Percentiles rank a stretch among this genome's conserved stretches.
phyloP scores from a whole-genome alignment of 2,888 invertebrate species.

The Limnephilus lunatus region DNA sequence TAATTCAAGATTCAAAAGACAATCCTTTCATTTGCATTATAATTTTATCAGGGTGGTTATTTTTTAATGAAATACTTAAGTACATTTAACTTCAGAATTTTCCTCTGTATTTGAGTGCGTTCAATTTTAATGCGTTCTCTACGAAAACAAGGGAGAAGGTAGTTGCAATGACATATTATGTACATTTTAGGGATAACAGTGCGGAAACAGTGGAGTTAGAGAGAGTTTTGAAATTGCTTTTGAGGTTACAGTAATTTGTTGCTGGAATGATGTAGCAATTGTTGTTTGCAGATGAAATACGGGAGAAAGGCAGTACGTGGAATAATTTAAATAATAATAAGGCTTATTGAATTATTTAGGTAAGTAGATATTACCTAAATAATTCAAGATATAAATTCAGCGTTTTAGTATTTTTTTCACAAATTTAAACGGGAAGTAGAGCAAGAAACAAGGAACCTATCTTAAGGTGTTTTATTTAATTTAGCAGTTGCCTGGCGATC shows the following conservation, averaged over 20 bases:
- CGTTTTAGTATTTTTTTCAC: neutral
- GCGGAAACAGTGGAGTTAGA: neutral
- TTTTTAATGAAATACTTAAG: neutral
- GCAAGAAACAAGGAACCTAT: too few species aligned
- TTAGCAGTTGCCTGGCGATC: too few species aligned
- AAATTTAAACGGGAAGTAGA: neutral
- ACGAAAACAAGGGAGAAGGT: neutral
- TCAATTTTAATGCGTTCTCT: too few species aligned
- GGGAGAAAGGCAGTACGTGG: neutral
- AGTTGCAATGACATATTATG: neutral
- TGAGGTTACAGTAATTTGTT: neutral
- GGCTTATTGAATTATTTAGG: too few species aligned
- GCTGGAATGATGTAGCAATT: neutral
- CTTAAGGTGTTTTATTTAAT: too few species aligned
- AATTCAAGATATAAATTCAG: neutral
- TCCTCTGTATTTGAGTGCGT: too few species aligned
- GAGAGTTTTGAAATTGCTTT: neutral
- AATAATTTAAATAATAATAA: neutral
- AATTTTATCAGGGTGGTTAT: neutral
- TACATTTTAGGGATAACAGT: neutral
- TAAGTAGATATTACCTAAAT: neutral
- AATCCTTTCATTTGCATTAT: neutral
- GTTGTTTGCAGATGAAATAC: neutral
- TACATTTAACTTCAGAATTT: too few species aligned
- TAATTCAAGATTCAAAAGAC: neutral